Base-by-base conservation (phyloP, 2,888 invertebrate species). In the Unio pictorum region DNA sequence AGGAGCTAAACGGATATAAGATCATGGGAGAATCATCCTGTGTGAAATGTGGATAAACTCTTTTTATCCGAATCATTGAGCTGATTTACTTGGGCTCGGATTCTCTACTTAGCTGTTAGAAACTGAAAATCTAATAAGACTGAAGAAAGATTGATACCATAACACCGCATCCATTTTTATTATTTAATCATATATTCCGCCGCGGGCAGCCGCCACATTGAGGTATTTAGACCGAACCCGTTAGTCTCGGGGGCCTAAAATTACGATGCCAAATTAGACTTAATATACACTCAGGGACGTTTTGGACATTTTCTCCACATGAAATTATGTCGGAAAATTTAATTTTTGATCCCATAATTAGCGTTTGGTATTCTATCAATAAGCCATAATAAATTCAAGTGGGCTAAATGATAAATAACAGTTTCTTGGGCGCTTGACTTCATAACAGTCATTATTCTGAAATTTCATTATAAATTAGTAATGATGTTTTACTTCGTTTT, bases 291-390 rank as follows among this genome's bases (percentile, higher is more conserved):
- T 77, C 71, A 68, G 74, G 76, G 76, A 77, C 68, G 68, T 70
- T 77, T 68, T 72, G 74, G 76, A 73, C 74, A 77, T 74, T 74
- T 77, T 74, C 76, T 68, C 69, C 73, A 67, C 76, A 77, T 77
- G 72, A 71, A 77, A 77, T 77, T 74, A 77, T 72, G 58, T 74
- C 57, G 67, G 69, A 66, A 74, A 77, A 77, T 74, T 74, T 68
- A 74, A 77, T 77, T 77, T 77, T 68, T 72, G 74, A 64, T 69
- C 71, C 67, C 68, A 71, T 77, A 74, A 77, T 77, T 77, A 71
- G 66, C 65, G 76, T 77, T 74, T 77, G 74, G 71, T 77, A 66
- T 73, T 72, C 68, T 74, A 77, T 77, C 76, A 77, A 77, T 74
- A 68, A 73, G 67, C 73, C 65, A 74, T 77, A 77, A 77, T 74